These are phyloP conservation scores for Nomada flava DNA, from an alignment of 2,888 invertebrate species.

Conservation along the genomic window DNA sequence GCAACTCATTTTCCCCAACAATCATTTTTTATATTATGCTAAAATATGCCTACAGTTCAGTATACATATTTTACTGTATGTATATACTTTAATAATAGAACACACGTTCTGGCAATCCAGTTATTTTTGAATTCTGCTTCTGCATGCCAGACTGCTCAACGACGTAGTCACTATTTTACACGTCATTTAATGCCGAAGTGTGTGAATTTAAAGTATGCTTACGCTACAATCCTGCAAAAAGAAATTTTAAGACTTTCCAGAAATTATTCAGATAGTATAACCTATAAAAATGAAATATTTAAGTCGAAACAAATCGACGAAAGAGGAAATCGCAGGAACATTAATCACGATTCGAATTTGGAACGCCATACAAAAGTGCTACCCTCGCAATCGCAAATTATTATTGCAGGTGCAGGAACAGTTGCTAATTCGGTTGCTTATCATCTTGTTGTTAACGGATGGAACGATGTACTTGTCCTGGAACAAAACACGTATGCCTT, in stretches of 20 bases:
- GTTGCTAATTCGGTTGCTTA: conserved; percentile 91
- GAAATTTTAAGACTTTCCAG: conserved; percentile 5
- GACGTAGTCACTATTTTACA: conserved; percentile 9
- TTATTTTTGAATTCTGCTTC: not conserved
- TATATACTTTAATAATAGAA: conserved; percentile 32
- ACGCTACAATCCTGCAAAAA: conserved; percentile 12
- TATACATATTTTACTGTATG: conserved; percentile 1
- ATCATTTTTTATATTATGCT: not conserved
- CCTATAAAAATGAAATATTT: conserved; percentile 53
- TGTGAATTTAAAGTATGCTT: conserved; percentile 34
- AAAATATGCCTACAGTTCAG: not conserved
- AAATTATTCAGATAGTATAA: conserved; percentile 48
- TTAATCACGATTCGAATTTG: conserved; percentile 8
- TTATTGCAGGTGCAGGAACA: conserved; percentile 89
- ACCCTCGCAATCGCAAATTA: conserved; percentile 85
- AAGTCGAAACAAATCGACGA: not conserved
- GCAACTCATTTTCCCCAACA: not conserved
- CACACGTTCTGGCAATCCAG: not conserved
- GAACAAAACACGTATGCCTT: conserved; percentile 86
- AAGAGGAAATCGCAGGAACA: not conserved
- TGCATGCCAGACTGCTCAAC: not conserved
- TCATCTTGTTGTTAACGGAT: conserved; percentile 89
- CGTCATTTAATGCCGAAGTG: conserved; percentile 62
- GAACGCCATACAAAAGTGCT: conserved; percentile 17
- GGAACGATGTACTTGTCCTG: conserved; percentile 89